Base-by-base conservation (phyloP, 2,113 vertebrate species). In the Mirounga angustirostris region DNA sequence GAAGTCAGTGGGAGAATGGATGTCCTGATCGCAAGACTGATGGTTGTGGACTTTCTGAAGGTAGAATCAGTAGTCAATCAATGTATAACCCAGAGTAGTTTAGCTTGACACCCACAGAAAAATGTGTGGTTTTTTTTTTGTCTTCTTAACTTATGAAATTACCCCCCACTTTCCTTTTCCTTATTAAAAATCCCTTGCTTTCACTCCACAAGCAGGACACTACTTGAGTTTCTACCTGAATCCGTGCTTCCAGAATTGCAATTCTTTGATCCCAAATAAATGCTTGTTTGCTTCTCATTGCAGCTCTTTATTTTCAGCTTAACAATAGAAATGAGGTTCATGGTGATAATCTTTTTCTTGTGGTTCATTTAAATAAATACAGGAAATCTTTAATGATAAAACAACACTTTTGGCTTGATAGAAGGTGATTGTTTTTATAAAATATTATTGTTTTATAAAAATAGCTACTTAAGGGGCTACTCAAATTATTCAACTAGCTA, bases 41-140 rank as follows among this genome's bases (percentile, higher is more conserved):
- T 30, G 26, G 43, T 50, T 50, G 43, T 50, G 26, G 43, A 78
- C 43, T 18, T 50, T 50, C 26, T 78, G 74, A 50, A 50, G 43
- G 9, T 78, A 50, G 43, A 50, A 16, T 30, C 7, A 16, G 43
- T 78, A 78, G 43, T 50, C 26, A 28, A 16, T 50, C 43, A 50
- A 16, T 50, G 43, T 50, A 9, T 50, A 50, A 50, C 4, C 26
- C 26, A 50, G 40, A 46, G 73, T 16, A 28, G 40, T 76, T 76
- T 28, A 76, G 40, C 40, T 50, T 76, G 28, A 50, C 74, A 78
- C 74, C 26, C 26, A 50, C 10, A 19, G 7, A 69, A 69, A n/a
- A 69, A n/a, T n/a, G 16, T n/a, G 33, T 1, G 0, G 0, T 1
- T 1, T 7, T 10, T 43, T 26, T 74, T 74, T 26, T 78, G 30